Evolutionary conservation across 2,888 invertebrate genomes (phyloP).

Genomic region (Lycocerus yunnanus): DNA sequence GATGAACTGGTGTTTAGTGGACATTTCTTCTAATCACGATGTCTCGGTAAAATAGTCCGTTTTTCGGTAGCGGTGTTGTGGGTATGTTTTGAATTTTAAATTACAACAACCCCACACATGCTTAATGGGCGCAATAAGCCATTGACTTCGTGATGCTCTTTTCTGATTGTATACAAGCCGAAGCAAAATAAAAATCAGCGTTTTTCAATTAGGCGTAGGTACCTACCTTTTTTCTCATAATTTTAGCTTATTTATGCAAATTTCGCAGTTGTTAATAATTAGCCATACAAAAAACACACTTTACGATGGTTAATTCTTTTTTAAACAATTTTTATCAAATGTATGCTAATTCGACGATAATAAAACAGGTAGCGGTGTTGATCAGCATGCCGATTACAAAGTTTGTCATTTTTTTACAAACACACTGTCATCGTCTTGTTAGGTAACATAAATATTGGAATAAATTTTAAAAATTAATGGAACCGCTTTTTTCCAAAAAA

Average conservation of each 20-base stretch:
- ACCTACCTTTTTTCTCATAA: not conserved
- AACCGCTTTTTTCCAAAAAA: not conserved
- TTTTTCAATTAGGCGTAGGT: not conserved
- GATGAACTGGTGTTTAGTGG: too few species aligned
- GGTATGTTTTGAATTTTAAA: not conserved
- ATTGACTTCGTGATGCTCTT: not conserved
- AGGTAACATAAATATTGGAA: not conserved
- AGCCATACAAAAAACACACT: not conserved
- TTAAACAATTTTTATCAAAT: not conserved
- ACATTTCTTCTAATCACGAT: too few species aligned
- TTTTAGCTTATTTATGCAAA: not conserved
- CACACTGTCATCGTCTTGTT: not conserved
- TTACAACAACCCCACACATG: not conserved
- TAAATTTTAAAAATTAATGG: not conserved
- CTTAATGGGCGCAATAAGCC: not conserved
- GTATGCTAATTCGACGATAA: not conserved
- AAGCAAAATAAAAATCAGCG: not conserved
- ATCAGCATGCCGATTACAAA: not conserved
- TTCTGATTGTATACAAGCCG: not conserved
- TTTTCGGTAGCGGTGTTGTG: not conserved
- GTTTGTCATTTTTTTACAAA: not conserved
- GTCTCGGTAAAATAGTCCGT: too few species aligned
- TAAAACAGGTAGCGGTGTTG: not conserved
- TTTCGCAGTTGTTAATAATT: not conserved
- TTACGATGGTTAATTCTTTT: not conserved